A percentile compares a stretch with the other conserved stretches of the same genome.
These are phyloP conservation scores for Aleiodes testaceus DNA, from an alignment of 2,888 invertebrate species.

Conservation along the genomic window DNA sequence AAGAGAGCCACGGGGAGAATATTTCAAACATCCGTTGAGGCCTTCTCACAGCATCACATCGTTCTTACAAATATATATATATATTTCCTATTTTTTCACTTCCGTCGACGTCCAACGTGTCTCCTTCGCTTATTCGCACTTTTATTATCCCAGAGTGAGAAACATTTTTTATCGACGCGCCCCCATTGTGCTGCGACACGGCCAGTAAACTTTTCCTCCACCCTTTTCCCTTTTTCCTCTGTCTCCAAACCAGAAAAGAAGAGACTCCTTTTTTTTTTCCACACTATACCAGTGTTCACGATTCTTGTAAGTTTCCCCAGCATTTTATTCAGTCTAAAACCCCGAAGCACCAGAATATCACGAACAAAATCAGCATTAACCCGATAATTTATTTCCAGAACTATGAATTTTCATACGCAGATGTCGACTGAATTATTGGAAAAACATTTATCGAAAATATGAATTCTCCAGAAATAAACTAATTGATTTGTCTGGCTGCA, in stretches of 20 bases:
- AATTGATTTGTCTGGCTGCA: constrained; percentile 20
- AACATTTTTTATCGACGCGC: constrained; percentile 67
- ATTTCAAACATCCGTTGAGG: constrained; percentile 66
- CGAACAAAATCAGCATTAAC: constrained; percentile 6
- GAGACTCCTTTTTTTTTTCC: neutral
- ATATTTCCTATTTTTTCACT: constrained; percentile 44
- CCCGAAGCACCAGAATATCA: neutral
- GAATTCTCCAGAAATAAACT: constrained; percentile 11
- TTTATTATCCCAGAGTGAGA: constrained; percentile 67
- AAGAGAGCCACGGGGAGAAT: constrained; percentile 61
- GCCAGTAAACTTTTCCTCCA: constrained; percentile 60
- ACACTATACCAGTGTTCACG: neutral
- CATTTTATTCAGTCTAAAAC: constrained; percentile 6
- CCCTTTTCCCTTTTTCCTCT: constrained; percentile 36
- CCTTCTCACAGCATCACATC: constrained; percentile 30
- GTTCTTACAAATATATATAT: constrained; percentile 29
- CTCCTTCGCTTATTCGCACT: constrained; percentile 63
- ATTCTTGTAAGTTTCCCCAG: constrained; percentile 16
- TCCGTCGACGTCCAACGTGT: constrained; percentile 41
- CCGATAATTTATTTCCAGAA: constrained; percentile 17
- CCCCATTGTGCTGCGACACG: constrained; percentile 59
- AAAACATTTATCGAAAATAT: neutral
- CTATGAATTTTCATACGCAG: constrained; percentile 8
- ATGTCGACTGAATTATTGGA: constrained; percentile 14
- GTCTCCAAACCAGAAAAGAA: constrained; percentile 26